Percentiles rank a stretch among this genome's conserved stretches.
phyloP scores from a whole-genome alignment of 1,140 invertebrate genomes.

The Drosophila sucinea region DNA sequence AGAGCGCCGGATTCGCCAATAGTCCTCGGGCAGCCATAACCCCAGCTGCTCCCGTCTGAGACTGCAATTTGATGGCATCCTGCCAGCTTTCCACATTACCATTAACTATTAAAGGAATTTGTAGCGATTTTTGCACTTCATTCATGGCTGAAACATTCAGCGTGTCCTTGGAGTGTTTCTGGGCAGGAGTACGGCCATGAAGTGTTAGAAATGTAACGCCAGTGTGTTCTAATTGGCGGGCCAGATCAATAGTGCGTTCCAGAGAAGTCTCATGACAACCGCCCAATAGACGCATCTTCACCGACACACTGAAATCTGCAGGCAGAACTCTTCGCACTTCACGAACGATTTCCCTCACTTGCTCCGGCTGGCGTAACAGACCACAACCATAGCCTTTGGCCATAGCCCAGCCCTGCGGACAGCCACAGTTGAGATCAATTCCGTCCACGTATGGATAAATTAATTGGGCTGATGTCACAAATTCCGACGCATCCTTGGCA shows the following conservation, averaged over 20 bases:
- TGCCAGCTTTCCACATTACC: constrained; percentile 91
- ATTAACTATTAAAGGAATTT: constrained; percentile 95
- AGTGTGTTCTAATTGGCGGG: constrained; percentile 91
- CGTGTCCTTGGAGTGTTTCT: constrained; percentile 91
- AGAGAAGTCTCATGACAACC: constrained; percentile 63
- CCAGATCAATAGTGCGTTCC: constrained; percentile 85
- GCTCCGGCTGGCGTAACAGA: constrained; percentile 92
- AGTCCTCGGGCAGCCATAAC: constrained; percentile 95
- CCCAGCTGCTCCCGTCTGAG: constrained; percentile 90
- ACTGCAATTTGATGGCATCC: constrained; percentile 88
- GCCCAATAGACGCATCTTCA: constrained; percentile 93
- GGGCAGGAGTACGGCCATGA: constrained; percentile 93
- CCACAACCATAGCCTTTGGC: constrained; percentile 95
- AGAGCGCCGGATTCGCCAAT: constrained; percentile 95
- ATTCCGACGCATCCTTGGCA: constrained; percentile 92
- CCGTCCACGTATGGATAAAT: constrained; percentile 94
- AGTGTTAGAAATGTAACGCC: constrained; percentile 95
- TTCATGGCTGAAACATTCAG: constrained; percentile 88
- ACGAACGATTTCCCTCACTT: constrained; percentile 91
- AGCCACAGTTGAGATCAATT: constrained; percentile 96
- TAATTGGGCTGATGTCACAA: constrained; percentile 92
- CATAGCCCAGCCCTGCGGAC: constrained; percentile 97
- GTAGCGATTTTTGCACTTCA: constrained; percentile 87
- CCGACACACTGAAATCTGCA: constrained; percentile 92
- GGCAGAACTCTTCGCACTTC: constrained; percentile 89